Evolutionary conservation across 1,140 invertebrate genomes (phyloP).

Genomic region (Centruroides sculpturatus): DNA sequence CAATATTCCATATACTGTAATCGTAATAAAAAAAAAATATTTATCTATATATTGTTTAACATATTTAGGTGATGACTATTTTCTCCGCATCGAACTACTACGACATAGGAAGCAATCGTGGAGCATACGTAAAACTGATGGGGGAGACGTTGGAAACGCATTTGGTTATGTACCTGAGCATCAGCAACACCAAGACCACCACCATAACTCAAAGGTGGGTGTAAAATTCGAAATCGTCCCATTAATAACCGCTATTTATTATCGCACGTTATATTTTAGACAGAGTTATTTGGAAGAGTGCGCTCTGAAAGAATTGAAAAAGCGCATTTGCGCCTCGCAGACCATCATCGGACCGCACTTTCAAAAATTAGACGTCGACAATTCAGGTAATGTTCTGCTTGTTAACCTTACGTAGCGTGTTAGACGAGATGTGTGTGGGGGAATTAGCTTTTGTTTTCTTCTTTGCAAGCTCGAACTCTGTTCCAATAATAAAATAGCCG

Average conservation of each 20-base stretch:
- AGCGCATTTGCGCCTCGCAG: constrained; percentile 2
- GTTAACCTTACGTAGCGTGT: too few species aligned
- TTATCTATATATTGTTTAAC: too few species aligned
- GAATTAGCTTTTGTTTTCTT: too few species aligned
- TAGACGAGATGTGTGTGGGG: too few species aligned
- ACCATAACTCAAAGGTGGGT: constrained; percentile 55
- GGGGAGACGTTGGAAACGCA: constrained; percentile 52
- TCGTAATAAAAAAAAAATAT: too few species aligned
- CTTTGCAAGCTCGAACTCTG: too few species aligned
- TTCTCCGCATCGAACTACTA: constrained; percentile 93
- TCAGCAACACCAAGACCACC: constrained; percentile 39
- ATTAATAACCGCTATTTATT: too few species aligned
- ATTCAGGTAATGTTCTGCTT: background rate
- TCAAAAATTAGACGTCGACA: too few species aligned
- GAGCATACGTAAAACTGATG: constrained; percentile 65
- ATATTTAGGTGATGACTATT: constrained; percentile 62
- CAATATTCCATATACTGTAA: too few species aligned
- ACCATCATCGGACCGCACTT: constrained; percentile 6
- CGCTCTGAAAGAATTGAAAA: background rate
- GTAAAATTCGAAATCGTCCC: too few species aligned
- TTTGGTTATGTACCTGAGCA: constrained; percentile 67
- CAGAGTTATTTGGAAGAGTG: constrained; percentile 4
- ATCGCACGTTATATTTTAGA: background rate
- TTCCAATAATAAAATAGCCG: too few species aligned
- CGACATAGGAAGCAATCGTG: constrained; percentile 77